These are phyloP conservation scores for Margaritifera margaritifera DNA, from an alignment of 2,888 invertebrate genomes.

Conservation along the genomic window DNA sequence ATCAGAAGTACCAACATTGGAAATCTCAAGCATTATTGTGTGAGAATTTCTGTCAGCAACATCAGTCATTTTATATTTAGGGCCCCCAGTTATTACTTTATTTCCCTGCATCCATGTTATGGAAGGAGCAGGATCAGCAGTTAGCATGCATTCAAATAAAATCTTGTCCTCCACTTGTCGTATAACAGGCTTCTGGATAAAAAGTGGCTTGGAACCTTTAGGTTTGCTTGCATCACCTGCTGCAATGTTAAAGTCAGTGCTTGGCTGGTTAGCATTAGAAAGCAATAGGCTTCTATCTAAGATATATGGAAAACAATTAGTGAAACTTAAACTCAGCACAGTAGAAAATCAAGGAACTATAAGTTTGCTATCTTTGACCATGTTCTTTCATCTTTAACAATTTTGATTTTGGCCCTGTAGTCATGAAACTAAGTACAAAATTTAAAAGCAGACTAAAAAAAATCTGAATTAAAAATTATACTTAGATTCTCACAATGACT, in stretches of 20 bases:
- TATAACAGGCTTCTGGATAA: constrained; percentile 98
- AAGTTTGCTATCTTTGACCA: neutral
- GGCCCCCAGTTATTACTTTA: constrained; percentile 85
- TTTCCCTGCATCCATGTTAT: constrained; percentile 96
- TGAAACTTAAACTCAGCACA: neutral
- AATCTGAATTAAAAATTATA: too few species aligned
- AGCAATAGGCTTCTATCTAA: too few species aligned
- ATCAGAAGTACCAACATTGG: constrained; percentile 86
- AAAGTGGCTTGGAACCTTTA: constrained; percentile 80
- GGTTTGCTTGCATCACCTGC: constrained; percentile 29
- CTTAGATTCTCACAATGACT: too few species aligned
- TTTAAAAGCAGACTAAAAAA: too few species aligned
- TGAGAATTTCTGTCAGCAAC: constrained; percentile 81
- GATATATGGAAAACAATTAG: too few species aligned
- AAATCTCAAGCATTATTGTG: constrained; percentile 89
- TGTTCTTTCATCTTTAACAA: neutral
- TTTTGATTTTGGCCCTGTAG: too few species aligned
- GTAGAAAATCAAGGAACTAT: neutral
- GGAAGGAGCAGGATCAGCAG: constrained; percentile 79
- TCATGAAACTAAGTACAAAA: too few species aligned
- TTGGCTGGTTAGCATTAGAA: neutral
- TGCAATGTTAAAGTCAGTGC: constrained; percentile 13
- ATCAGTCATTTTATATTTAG: constrained; percentile 78
- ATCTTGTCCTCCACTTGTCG: constrained; percentile 92
- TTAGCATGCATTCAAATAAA: constrained; percentile 75